These are phyloP conservation scores for Cyprinodon tularosa DNA, from an alignment of 2,113 vertebrate genomes.

Conservation along the genomic window DNA sequence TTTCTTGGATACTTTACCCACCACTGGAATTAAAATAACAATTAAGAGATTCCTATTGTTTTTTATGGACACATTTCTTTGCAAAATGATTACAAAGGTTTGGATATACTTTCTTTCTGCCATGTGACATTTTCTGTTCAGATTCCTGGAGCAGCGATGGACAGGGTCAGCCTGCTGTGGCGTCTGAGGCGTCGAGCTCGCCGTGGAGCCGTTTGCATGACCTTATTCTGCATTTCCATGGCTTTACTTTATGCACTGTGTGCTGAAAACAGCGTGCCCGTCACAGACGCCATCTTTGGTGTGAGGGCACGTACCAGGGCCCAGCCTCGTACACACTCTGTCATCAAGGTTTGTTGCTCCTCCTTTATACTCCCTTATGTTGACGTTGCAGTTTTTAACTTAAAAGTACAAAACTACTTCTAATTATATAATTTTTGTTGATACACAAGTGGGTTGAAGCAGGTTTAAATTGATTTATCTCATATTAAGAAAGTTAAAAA, in stretches of 20 bases:
- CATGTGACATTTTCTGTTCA: conserved; percentile 24
- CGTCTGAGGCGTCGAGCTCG: conserved; percentile 78
- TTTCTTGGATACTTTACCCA: no score
- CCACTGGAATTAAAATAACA: no score
- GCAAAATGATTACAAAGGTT: not conserved
- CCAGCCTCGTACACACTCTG: conserved; percentile 74
- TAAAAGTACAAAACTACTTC: no score
- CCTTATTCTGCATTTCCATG: conserved; percentile 79
- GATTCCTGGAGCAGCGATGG: conserved; percentile 77
- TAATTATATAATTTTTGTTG: no score
- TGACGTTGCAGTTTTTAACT: not conserved
- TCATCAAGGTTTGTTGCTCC: conserved; percentile 51
- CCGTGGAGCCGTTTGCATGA: conserved; percentile 78
- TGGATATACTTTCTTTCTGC: not conserved
- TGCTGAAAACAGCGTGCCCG: conserved; percentile 81
- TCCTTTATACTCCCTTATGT: not conserved
- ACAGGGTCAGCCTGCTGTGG: conserved; percentile 79
- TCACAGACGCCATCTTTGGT: conserved; percentile 79
- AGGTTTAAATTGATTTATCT: no score
- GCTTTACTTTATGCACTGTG: conserved; percentile 81
- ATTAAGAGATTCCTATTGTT: not conserved
- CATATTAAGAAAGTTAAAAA: no score
- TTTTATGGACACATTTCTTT: not conserved
- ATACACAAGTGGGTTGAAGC: no score
- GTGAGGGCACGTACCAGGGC: conserved; percentile 78